Percentiles rank a stretch among this genome's conserved stretches.
These are phyloP conservation scores for Drosophila diplacantha DNA, from an alignment of 2,888 invertebrate genomes.

Conservation along the genomic window DNA sequence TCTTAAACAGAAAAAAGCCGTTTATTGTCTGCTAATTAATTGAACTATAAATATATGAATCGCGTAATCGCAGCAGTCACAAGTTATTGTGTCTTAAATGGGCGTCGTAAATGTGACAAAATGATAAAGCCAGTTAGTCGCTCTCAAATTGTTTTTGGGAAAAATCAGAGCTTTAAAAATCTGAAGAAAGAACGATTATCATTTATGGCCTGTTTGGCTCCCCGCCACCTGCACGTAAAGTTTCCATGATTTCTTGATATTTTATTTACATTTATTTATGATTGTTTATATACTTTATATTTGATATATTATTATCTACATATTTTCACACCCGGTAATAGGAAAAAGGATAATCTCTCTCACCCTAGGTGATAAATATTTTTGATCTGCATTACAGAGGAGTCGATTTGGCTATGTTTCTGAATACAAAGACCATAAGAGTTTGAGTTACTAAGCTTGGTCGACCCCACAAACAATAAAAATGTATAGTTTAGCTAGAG, in stretches of 20 bases:
- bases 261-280: not conserved
- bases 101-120: conserved; percentile 23
- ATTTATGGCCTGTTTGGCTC: conserved; percentile 3
- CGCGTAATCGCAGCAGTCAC: conserved; percentile 30
- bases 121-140: conserved; percentile 10
- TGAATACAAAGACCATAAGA: not conserved
- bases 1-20: conserved; percentile 4
- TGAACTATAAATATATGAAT: conserved; percentile 44
- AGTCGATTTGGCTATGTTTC: not conserved
- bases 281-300: too few relatives aligned
- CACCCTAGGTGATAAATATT: not conserved
- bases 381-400: not conserved
- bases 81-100: conserved; percentile 22
- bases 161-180: conserved; percentile 20
- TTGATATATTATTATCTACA: too few relatives aligned
- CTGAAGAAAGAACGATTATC: conserved; percentile 14
- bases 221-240: conserved; percentile 9
- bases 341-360: not conserved
- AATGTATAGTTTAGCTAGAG: not conserved
- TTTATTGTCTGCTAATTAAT: conserved; percentile 51
- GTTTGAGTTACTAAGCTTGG: not conserved
- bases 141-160: conserved; percentile 19
- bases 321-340: not conserved
- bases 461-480: not conserved
- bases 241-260: conserved; percentile 2